Percentiles rank a stretch among this genome's conserved stretches.
These are phyloP conservation scores for Decapterus maruadsi DNA, from an alignment of 2,797 vertebrate genomes.

Conservation along the genomic window DNA sequence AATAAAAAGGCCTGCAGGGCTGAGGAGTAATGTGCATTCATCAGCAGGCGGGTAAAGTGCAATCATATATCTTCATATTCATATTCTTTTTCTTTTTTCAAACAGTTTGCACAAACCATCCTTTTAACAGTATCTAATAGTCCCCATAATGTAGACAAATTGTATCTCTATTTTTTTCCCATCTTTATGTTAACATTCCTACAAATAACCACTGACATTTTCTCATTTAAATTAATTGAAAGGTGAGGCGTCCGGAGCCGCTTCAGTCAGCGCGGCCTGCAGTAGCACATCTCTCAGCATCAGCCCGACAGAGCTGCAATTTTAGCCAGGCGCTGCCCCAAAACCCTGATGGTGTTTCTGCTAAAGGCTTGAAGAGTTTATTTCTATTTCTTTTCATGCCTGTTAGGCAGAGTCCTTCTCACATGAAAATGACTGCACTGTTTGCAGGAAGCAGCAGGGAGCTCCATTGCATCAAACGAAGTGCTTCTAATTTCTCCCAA, in stretches of 20 bases:
- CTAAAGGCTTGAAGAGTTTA: background rate
- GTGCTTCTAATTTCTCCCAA: conserved; percentile 15
- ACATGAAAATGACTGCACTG: conserved; percentile 19
- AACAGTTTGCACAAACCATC: background rate
- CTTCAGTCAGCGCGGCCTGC: background rate
- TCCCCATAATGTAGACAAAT: background rate
- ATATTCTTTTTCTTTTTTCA: background rate
- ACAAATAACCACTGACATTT: background rate
- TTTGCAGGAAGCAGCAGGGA: conserved; percentile 20
- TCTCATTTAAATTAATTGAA: background rate
- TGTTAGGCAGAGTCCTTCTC: conserved; percentile 10
- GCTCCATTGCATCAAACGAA: conserved; percentile 18
- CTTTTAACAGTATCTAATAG: background rate
- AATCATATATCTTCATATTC: background rate
- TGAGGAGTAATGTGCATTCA: background rate
- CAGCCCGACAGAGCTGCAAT: background rate
- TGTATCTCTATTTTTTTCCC: background rate
- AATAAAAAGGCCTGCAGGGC: conserved; percentile 15
- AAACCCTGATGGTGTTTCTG: background rate
- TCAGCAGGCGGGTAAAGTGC: background rate
- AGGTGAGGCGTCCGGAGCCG: background rate
- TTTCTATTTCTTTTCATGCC: background rate
- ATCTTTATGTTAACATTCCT: background rate
- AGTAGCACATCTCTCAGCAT: conserved; percentile 1
- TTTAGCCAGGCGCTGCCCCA: background rate